Evolutionary conservation across 2,888 invertebrate genomes (phyloP), one percentile per base, ranked within the genome.

Genomic region (Tubiluchus corallicola): DNA sequence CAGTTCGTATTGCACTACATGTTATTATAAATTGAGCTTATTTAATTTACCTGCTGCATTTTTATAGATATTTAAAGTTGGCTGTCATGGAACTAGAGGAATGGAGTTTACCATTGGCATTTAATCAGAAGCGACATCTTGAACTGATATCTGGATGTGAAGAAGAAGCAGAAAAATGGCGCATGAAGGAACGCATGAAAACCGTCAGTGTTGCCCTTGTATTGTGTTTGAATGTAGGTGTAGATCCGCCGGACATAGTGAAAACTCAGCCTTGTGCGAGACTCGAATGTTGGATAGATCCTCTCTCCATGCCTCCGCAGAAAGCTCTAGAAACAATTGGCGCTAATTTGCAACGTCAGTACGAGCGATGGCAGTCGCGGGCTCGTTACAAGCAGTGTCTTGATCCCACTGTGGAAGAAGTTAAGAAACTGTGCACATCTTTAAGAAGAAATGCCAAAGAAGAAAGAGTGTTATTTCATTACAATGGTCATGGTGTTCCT

Each of bases 401-500:
- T 44, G 98, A 98, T 68, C 98, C 98, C 4, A 96, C 96, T 2
- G 79, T 85, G 2, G 98, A 99, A 37, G 96, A 98, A 68, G 87
- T 98, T 0, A 92, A 94, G 64, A 94, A 96, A 64, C 69, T 96
- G 17, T 96, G 96, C 62, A 80, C 82, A 20, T 90, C 92, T 0
- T 68, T 99, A 51, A 72, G 98, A 9, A 73, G 92, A 52, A 94
- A 90, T 67, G 96, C 98, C 3, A 96, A 96, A 67, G 64, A 96
- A 57, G 98, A 98, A 62, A 74, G 98, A 50, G 92, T 98, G 29
- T 69, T 99, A 44, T 98, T 98, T 68, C 98, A 99, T 67, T 99
- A 98, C 66, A 99, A 98, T 66, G 98, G 98, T 0, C 98, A 98
- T 63, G 98, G 98, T 15, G 98, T 99, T 47, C 98, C 98, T 38